A percentile compares a stretch with the other conserved stretches of the same genome.
Evolutionary conservation across 1,140 invertebrate species (phyloP).

Genomic region (Formica selysi): DNA sequence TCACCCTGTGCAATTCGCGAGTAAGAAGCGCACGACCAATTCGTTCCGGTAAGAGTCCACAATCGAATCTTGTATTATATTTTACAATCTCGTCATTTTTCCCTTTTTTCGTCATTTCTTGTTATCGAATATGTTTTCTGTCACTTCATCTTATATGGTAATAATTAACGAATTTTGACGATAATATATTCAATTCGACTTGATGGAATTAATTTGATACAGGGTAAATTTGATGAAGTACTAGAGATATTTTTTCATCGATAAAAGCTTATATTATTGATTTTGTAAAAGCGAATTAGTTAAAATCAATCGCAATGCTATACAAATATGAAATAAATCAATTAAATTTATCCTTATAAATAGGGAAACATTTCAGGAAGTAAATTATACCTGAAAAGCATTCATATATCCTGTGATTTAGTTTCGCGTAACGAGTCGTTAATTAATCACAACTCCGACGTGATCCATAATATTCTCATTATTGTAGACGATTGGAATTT

Average conservation of each 20-base stretch:
- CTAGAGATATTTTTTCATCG: background rate
- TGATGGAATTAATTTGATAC: background rate
- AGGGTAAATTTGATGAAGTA: background rate
- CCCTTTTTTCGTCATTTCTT: background rate
- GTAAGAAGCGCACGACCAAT: slow-evolving; percentile 21
- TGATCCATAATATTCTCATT: slow-evolving; percentile 60
- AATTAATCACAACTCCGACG: slow-evolving; percentile 56
- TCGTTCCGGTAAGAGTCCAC: slow-evolving; percentile 25
- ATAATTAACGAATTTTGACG: background rate
- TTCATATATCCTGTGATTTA: slow-evolving; percentile 39
- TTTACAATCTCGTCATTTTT: background rate
- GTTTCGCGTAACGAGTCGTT: slow-evolving; percentile 39
- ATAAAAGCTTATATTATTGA: background rate
- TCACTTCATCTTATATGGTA: background rate
- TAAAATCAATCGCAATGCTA: background rate
- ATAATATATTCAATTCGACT: slow-evolving; percentile 15
- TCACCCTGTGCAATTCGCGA: background rate
- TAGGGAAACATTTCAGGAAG: slow-evolving; percentile 32
- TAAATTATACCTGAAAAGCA: slow-evolving; percentile 49
- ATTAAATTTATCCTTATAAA: slow-evolving; percentile 32
- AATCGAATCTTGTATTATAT: slow-evolving; percentile 35
- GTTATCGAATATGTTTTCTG: background rate
- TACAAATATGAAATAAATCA: slow-evolving; percentile 35
- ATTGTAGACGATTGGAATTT: slow-evolving; percentile 46
- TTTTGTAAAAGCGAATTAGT: background rate